phyloP scores from a whole-genome alignment of 1,140 invertebrate species.

The Asbolus verrucosus region DNA sequence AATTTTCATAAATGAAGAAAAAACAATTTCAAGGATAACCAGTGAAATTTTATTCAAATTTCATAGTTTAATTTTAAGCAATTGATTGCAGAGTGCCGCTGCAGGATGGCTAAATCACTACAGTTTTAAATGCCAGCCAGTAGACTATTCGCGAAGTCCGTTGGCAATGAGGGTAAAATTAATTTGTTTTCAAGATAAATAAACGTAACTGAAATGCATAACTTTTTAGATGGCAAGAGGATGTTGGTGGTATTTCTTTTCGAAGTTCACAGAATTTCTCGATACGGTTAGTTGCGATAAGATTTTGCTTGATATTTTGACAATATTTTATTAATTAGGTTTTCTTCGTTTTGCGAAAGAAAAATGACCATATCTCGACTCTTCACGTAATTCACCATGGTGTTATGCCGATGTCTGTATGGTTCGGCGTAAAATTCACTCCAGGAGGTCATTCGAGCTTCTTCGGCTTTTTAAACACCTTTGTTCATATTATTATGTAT shows the following conservation, averaged over 20 bases:
- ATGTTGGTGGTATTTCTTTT: slow-evolving; percentile 98
- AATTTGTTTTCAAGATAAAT: too few relatives aligned
- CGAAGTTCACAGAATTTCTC: slow-evolving; percentile 95
- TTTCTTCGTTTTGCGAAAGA: slow-evolving; percentile 94
- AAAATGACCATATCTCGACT: slow-evolving; percentile 91
- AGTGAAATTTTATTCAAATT: too few relatives aligned
- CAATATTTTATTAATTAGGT: slow-evolving; percentile 71
- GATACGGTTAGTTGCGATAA: slow-evolving; percentile 87
- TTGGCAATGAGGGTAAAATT: slow-evolving; percentile 89
- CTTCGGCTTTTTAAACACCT: slow-evolving; percentile 88
- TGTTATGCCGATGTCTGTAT: slow-evolving; percentile 95
- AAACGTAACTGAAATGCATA: too few relatives aligned
- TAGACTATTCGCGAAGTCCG: slow-evolving; percentile 89
- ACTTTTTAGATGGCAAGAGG: slow-evolving; percentile 89
- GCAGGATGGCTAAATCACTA: slow-evolving; percentile 90
- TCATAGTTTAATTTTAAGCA: too few relatives aligned
- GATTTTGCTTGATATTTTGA: not conserved
- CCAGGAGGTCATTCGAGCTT: slow-evolving; percentile 87
- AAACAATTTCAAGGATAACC: not conserved
- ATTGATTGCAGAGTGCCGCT: slow-evolving; percentile 84
- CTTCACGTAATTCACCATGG: slow-evolving; percentile 97
- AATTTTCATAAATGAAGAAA: not conserved
- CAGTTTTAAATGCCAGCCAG: slow-evolving; percentile 93
- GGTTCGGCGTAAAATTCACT: slow-evolving; percentile 96
- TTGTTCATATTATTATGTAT: slow-evolving; percentile 90